A percentile compares a stretch with the other conserved stretches of the same genome.
phyloP scores from a whole-genome alignment of 2,113 vertebrate species.

The Epinephelus cyanopodus region DNA sequence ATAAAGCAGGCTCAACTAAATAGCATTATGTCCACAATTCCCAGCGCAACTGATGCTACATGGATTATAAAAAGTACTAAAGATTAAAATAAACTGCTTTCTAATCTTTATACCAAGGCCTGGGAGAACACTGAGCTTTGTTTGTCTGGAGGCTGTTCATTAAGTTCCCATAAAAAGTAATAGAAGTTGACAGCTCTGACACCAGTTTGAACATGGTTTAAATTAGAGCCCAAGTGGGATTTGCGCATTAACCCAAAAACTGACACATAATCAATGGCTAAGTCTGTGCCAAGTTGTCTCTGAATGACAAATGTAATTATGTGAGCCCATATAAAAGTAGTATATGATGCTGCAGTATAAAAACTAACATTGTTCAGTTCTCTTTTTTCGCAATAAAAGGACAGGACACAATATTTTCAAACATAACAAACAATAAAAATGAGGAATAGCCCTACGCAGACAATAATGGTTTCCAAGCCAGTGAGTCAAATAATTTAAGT shows the following conservation, averaged over 20 bases:
- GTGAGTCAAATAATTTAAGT: constrained; percentile 8
- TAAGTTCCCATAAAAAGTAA: constrained; percentile 40
- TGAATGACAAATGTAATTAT: constrained; percentile 22
- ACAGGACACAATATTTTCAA: background rate
- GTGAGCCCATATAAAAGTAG: background rate
- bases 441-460: background rate
- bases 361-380: background rate
- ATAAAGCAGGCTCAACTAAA: constrained; percentile 17
- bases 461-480: background rate
- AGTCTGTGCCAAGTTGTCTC: background rate
- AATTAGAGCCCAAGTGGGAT: constrained; percentile 28
- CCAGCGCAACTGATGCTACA: background rate
- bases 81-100: constrained; percentile 19
- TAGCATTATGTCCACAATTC: background rate
- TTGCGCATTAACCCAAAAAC: constrained; percentile 16
- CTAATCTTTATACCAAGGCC: background rate
- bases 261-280: constrained; percentile 49
- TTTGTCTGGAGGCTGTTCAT: constrained; percentile 44
- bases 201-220: constrained; percentile 25
- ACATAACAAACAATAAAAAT: constrained; percentile 1
- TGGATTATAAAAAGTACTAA: constrained; percentile 12
- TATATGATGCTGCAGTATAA: background rate
- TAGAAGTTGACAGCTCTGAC: constrained; percentile 24
- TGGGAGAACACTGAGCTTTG: background rate
- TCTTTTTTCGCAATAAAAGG: background rate